Base-by-base conservation (phyloP, 2,113 vertebrate species). In the Callipepla californica region DNA sequence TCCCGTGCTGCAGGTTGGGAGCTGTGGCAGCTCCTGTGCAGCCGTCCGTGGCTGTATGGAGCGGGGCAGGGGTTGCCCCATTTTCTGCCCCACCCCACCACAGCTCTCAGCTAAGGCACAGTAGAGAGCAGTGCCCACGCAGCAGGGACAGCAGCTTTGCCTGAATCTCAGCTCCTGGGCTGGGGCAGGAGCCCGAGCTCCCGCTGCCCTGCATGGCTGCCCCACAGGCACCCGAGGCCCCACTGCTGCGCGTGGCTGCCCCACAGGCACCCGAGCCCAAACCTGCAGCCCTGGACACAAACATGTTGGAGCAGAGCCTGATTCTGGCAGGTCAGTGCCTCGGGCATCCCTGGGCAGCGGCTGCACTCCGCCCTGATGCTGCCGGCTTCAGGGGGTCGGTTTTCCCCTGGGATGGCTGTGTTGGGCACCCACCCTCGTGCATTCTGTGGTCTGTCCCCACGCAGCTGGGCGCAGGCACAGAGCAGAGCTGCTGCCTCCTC, bases 321-420 rank as follows among this genome's bases (percentile, higher is more conserved):
- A 61, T 96, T 34, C 85, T 97, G 5, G 96, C 97, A 93, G 92
- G 95, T 97, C 45, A 72, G 96, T 59, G 67, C 25, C 32, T 40
- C 3, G 7, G 51, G 7, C 3, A 8, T 8, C 15, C 5, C 2
- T 1, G 15, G 73, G 21, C 1, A 17, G 16, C 5, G 30, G 17
- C 13, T 6, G 26, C 21, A 32, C 13, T 51, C 18, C 13, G 19
- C 13, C 12, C 28, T 25, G 45, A 38, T 67, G 30, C 11, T 26
- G 26, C 21, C 8, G 1, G 8, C 38, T 63, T 28, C 19, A 1
- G 5, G 6, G 48, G 32, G 13, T 28, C 6, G 21, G 8, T 42
- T 32, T 61, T 40, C 38, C 20, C 15, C 12, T 1, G 21, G 25
- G 32, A 42, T 19, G 23, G 7, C 16, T 28, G 25, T 15, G 13